Evolutionary conservation across 2,797 vertebrate genomes (phyloP), one percentile per base, ranked within the genome.

Genomic region (Tamandua tetradactyla): DNA sequence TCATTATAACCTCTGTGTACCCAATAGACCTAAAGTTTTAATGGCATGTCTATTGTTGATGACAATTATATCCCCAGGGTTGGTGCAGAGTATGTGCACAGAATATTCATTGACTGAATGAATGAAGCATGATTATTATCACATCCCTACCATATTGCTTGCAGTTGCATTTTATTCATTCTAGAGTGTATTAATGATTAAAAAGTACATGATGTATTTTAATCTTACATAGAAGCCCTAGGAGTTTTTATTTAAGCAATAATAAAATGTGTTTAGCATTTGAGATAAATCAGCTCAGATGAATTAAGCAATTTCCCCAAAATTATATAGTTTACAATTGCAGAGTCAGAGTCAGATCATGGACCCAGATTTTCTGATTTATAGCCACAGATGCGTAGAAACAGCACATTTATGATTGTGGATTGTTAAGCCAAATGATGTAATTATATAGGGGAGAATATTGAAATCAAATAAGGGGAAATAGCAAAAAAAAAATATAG

Each of bases 131-230:
- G 20, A 52, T 25, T 79, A 62, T 57, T 52, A 42, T n/a, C 22
- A 61, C 2, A 37, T 71, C 27, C 52, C 8, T 52, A 68, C 3
- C 59, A 84, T 78, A 62, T 79, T 72, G 5, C 2, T 42, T 1
- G 2, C 7, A 61, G 12, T 81, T 92, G 25, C 13, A 81, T 89
- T 85, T 82, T 81, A 80, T 93, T 69, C 20, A 59, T 93, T 14
- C 92, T 90, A 62, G 15, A 37, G n/a, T 78, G 22, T 85, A 91
- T 87, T 71, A 90, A n/a, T 87, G 52, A 93, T 89, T 78, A 66
- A 91, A 94, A 75, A 49, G 11, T 62, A 87, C 25, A 80, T 82
- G 88, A 64, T 55, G 44, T 35, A 89, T 78, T 89, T 81, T 90
- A 9, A 85, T 86, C 37, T 89, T 85, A 59, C 78, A 91, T 84